Conservation (phyloP, 2,888 invertebrate genomes). For the Ophraella communa region DNA sequence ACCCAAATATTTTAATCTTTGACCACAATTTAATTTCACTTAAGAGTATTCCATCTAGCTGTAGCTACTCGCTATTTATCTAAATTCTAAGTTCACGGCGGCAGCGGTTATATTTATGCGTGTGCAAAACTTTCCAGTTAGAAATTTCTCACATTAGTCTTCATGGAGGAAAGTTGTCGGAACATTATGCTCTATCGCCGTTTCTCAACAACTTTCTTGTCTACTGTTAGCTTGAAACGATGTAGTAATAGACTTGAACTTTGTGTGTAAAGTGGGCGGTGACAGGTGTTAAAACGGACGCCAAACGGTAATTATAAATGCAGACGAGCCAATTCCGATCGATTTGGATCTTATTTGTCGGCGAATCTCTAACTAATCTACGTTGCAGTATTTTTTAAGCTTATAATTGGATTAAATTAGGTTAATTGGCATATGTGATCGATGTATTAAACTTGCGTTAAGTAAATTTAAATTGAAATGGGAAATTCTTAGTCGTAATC, state of each 20-base stretch:
- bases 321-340: conserved; percentile 24
- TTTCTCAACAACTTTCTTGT: conserved; percentile 15
- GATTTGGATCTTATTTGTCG: conserved; percentile 16
- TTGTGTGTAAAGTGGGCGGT: conserved; percentile 37
- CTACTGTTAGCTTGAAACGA: conserved; percentile 33
- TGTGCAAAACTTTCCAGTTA: conserved; percentile 9
- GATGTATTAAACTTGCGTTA: background rate
- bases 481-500: too few species aligned
- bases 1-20: background rate
- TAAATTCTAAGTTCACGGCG: background rate
- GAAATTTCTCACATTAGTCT: conserved; percentile 15
- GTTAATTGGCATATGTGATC: background rate
- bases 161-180: conserved; percentile 3
- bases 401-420: conserved; percentile 1
- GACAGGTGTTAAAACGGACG: conserved; percentile 41
- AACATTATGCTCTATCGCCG: conserved; percentile 3
- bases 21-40: background rate
- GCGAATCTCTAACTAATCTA: conserved; percentile 10
- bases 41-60: background rate
- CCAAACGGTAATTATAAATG: conserved; percentile 39
- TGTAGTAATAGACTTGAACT: conserved; percentile 38
- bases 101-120: background rate
- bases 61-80: background rate
- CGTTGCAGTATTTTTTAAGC: background rate
- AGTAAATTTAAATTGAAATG: background rate